Percentiles rank a stretch among this genome's conserved stretches.
These are phyloP conservation scores for Paedocypris micromegethes DNA, from an alignment of 2,797 vertebrate genomes.

Conservation along the genomic window DNA sequence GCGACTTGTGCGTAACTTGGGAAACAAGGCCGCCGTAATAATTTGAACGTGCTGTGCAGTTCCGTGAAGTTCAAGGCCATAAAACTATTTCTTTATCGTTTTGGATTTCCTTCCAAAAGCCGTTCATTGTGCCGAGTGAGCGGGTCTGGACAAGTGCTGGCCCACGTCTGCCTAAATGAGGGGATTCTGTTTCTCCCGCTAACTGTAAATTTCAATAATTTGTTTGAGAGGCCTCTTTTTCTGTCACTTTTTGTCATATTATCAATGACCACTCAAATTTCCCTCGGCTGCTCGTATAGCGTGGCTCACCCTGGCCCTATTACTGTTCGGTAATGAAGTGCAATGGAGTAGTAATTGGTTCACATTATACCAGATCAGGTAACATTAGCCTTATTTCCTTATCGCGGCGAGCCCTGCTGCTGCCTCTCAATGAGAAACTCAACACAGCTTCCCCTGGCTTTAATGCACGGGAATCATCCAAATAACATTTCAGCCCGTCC, in stretches of 20 bases:
- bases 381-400: slow-evolving; percentile 81
- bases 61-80: slow-evolving; percentile 51
- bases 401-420: slow-evolving; percentile 75
- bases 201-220: slow-evolving; percentile 82
- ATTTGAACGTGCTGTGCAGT: slow-evolving; percentile 35
- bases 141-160: slow-evolving; percentile 63
- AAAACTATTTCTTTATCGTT: slow-evolving; percentile 69
- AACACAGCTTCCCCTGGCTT: slow-evolving; percentile 71
- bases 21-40: slow-evolving; percentile 28
- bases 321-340: slow-evolving; percentile 80
- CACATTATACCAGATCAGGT: slow-evolving; percentile 81
- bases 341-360: slow-evolving; percentile 81
- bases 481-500: slow-evolving; percentile 74
- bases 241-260: slow-evolving; percentile 81
- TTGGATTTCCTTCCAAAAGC: slow-evolving; percentile 71
- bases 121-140: slow-evolving; percentile 66
- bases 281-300: slow-evolving; percentile 66
- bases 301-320: slow-evolving; percentile 72
- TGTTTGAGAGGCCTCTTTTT: slow-evolving; percentile 70
- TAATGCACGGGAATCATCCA: slow-evolving; percentile 75
- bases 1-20: background rate
- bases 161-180: slow-evolving; percentile 74
- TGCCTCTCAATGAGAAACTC: slow-evolving; percentile 78
- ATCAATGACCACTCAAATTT: slow-evolving; percentile 79
- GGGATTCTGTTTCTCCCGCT: slow-evolving; percentile 72